phyloP scores from a whole-genome alignment of 2,113 vertebrate species.

The Ahaetulla prasina region DNA sequence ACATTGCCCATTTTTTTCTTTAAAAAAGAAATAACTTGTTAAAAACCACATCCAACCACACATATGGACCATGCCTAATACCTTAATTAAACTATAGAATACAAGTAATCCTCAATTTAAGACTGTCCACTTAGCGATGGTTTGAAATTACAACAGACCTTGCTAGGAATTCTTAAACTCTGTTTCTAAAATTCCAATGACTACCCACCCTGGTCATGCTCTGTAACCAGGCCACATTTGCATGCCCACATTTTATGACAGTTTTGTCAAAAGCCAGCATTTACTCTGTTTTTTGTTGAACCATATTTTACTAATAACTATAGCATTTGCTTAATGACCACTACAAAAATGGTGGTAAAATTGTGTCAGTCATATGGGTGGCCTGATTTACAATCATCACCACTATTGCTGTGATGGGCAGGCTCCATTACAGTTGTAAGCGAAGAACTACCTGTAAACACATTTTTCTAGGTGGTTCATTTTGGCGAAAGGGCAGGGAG shows the following conservation, averaged over 20 bases:
- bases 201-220: no score
- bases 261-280: neutral
- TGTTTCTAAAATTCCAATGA: no score
- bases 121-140: no score
- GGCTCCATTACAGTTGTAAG: neutral
- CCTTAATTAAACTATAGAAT: no score
- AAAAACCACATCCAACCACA: neutral
- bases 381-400: neutral
- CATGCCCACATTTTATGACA: neutral
- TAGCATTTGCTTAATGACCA: neutral
- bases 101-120: no score
- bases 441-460: neutral
- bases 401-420: neutral
- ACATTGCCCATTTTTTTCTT: neutral
- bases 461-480: neutral
- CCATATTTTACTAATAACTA: neutral
- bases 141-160: no score
- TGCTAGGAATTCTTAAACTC: no score
- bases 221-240: no score
- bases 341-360: neutral
- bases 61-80: neutral
- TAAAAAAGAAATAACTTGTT: neutral
- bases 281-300: neutral
- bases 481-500: neutral
- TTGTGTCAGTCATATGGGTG: neutral